phyloP scores from a whole-genome alignment of 2,797 vertebrate species.

The Antrozous pallidus region DNA sequence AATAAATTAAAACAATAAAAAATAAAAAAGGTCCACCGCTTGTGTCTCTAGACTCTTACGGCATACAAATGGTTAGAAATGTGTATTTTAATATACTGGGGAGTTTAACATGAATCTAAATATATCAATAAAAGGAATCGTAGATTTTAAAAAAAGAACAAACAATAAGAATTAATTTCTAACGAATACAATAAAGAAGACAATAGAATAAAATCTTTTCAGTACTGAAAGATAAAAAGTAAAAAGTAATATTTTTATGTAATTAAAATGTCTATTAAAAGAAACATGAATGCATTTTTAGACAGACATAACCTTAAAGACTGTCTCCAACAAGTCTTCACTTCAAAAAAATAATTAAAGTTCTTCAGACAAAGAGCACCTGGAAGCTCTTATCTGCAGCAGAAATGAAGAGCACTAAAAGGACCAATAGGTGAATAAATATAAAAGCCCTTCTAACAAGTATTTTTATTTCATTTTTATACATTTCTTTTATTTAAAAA shows the following conservation, averaged over 20 bases:
- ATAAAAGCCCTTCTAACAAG: background rate
- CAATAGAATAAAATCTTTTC: background rate
- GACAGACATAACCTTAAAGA: background rate
- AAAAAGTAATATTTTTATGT: background rate
- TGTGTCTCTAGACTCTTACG: no score
- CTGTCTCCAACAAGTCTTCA: background rate
- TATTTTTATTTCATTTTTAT: background rate
- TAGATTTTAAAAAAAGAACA: no score
- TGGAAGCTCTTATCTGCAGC: background rate
- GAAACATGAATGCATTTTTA: background rate
- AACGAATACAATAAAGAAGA: background rate
- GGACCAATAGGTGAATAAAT: background rate
- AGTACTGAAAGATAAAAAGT: background rate
- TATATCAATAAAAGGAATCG: no score
- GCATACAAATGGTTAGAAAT: no score
- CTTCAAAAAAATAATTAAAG: background rate
- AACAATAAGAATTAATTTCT: background rate
- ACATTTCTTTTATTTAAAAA: background rate
- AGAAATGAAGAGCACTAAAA: background rate
- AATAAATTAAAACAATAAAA: no score
- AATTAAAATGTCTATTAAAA: background rate
- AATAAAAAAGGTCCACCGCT: no score
- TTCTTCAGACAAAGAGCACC: background rate
- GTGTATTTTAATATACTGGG: no score
- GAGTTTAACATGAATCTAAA: no score